Percentiles rank a stretch among this genome's conserved stretches.
Conservation (phyloP, 2,113 vertebrate genomes). For the Motacilla tschutschensis region DNA sequence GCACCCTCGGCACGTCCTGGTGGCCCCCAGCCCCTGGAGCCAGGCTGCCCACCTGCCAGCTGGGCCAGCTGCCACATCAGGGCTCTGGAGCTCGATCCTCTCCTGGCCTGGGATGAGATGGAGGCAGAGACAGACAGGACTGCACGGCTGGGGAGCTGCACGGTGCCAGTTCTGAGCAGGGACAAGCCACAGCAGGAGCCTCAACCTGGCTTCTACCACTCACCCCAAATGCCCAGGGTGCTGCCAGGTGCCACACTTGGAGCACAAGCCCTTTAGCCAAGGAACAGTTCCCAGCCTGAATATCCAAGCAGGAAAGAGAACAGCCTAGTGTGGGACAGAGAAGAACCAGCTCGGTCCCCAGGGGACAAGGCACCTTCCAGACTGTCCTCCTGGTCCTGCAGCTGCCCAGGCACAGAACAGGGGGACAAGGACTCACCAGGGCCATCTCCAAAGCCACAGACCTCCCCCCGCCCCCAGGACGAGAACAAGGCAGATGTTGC, state of each 20-base stretch:
- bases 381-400: background rate
- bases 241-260: background rate
- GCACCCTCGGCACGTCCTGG: rapidly evolving
- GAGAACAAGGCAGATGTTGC: background rate
- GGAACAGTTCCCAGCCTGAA: background rate
- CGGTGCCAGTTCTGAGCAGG: rapidly evolving
- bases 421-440: background rate
- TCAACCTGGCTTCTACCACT: background rate
- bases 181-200: rapidly evolving
- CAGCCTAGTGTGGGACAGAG: background rate
- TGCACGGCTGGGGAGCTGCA: rapidly evolving
- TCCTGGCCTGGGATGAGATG: background rate
- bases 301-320: background rate
- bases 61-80: background rate
- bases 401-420: background rate
- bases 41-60: background rate
- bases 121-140: background rate
- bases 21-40: background rate
- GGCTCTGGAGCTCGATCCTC: background rate
- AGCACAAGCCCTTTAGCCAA: background rate
- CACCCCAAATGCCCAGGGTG: background rate
- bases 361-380: background rate
- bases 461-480: background rate
- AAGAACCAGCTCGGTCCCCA: background rate
- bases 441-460: background rate